phyloP scores from a whole-genome alignment of 2,888 invertebrate genomes.

The Oscheius sp. region DNA sequence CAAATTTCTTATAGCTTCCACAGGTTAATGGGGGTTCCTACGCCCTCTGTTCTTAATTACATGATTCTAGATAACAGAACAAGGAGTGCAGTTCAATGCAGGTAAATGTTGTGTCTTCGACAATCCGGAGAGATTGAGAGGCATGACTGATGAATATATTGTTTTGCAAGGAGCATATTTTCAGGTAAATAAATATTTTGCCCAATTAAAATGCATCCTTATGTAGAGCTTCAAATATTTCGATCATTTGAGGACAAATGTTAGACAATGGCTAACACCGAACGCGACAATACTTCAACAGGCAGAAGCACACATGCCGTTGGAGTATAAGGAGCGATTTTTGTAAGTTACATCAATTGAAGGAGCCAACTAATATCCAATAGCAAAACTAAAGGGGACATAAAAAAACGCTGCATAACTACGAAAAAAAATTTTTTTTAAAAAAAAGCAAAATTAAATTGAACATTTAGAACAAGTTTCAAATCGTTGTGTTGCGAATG shows the following conservation, averaged over 20 bases:
- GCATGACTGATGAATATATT: not conserved
- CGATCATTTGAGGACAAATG: conserved; percentile 7
- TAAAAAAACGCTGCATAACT: too few relatives aligned
- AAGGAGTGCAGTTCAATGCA: not conserved
- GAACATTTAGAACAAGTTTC: not conserved
- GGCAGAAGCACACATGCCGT: not conserved
- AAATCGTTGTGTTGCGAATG: too few relatives aligned
- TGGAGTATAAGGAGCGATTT: not conserved
- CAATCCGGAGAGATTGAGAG: conserved; percentile 1
- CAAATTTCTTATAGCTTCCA: too few relatives aligned
- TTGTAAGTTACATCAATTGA: not conserved
- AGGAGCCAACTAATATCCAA: not conserved
- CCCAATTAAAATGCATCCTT: not conserved
- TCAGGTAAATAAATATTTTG: not conserved
- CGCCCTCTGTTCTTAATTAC: too few relatives aligned
- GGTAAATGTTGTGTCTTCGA: conserved; percentile 10
- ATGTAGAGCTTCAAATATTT: conserved; percentile 13
- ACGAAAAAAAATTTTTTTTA: too few relatives aligned
- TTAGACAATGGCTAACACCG: conserved; percentile 2
- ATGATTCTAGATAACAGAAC: not conserved
- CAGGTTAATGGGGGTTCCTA: too few relatives aligned
- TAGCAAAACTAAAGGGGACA: too few relatives aligned
- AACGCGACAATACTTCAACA: not conserved
- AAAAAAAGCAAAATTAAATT: too few relatives aligned
- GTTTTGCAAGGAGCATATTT: not conserved